Conservation (phyloP, 2,888 invertebrate genomes). For the Philereme vetulata region DNA sequence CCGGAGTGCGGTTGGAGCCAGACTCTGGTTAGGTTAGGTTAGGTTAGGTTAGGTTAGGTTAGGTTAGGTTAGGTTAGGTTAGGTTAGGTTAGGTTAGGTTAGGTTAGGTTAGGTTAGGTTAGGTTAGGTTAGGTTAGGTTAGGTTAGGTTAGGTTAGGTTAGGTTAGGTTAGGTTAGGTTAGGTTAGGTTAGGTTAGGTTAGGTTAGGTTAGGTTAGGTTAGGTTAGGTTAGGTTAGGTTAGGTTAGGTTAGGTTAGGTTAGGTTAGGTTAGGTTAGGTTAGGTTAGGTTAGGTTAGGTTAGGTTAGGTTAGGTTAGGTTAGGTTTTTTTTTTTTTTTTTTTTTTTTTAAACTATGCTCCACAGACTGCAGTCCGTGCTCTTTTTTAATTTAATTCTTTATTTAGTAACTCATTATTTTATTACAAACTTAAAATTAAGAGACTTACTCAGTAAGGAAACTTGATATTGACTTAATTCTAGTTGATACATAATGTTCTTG, state of each 20-base stretch:
- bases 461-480: no score
- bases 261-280: slow-evolving; percentile 1
- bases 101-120: slow-evolving; percentile 1
- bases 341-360: no score
- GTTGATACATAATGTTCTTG: no score
- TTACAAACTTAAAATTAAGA: no score
- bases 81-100: slow-evolving; percentile 1
- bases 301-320: slow-evolving; percentile 1
- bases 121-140: slow-evolving; percentile 1
- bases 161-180: slow-evolving; percentile 1
- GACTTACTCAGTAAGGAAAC: no score
- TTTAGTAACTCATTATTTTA: no score
- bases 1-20: no score
- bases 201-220: slow-evolving; percentile 1
- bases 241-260: slow-evolving; percentile 1
- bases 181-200: slow-evolving; percentile 1
- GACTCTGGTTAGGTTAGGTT: neutral
- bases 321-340: no score
- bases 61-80: slow-evolving; percentile 1
- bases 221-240: slow-evolving; percentile 1
- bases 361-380: no score
- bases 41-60: slow-evolving; percentile 1
- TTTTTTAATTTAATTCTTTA: no score
- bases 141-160: slow-evolving; percentile 1
- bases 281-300: slow-evolving; percentile 1